Conservation (phyloP, 1,140 invertebrate species). For the Lepidurus apus region DNA sequence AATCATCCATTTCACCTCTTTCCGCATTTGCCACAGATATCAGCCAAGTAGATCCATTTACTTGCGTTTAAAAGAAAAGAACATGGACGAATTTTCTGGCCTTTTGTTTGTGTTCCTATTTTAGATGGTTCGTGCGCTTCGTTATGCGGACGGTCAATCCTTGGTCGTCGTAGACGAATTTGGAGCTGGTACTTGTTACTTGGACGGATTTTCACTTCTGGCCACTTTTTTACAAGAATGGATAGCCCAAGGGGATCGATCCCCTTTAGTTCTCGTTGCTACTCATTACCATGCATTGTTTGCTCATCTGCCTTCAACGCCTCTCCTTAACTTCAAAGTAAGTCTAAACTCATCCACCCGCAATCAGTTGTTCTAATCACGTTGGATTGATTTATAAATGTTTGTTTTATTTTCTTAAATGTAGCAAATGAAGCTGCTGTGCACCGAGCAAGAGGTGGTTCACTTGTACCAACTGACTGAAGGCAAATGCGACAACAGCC, state of each 20-base stretch:
- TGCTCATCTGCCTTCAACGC: conserved; percentile 46
- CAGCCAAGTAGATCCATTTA: conserved; percentile 58
- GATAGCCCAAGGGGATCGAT: conserved; percentile 50
- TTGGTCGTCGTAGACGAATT: conserved; percentile 86
- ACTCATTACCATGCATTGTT: conserved; percentile 68
- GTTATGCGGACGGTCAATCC: conserved; percentile 57
- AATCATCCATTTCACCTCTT: conserved; percentile 69
- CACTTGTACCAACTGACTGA: conserved; percentile 56
- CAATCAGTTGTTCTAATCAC: too few species aligned
- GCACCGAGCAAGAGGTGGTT: conserved; percentile 49
- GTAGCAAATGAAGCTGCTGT: conserved; percentile 32
- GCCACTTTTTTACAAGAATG: conserved; percentile 60
- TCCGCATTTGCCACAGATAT: conserved; percentile 82
- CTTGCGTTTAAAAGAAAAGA: not conserved
- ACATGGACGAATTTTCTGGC: not conserved
- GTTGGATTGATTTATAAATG: too few species aligned
- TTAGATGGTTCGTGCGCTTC: conserved; percentile 65
- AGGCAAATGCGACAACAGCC: conserved; percentile 51
- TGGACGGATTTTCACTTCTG: conserved; percentile 66
- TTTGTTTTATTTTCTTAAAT: too few species aligned
- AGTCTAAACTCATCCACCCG: too few species aligned
- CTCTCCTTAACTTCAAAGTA: conserved; percentile 52
- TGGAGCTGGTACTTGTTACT: conserved; percentile 75
- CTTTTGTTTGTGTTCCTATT: conserved; percentile 37
- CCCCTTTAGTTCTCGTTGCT: conserved; percentile 68